phyloP scores from a whole-genome alignment of 1,140 invertebrate genomes.

The Camponotus vicinus region DNA sequence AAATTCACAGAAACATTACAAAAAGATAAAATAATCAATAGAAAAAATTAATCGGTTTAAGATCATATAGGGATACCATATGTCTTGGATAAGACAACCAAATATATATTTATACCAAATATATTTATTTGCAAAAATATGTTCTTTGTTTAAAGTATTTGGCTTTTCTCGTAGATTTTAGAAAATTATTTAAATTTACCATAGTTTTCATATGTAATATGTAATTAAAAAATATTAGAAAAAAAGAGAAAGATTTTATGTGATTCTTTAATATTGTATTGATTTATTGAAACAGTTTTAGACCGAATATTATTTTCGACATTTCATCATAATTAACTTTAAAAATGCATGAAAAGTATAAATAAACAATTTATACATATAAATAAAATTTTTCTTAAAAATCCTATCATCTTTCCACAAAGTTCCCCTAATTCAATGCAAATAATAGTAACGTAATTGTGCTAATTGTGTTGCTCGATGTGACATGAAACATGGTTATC shows the following conservation, averaged over 20 bases:
- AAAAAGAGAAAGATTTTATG: background rate
- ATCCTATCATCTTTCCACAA: background rate
- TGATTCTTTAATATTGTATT: background rate
- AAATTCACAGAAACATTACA: background rate
- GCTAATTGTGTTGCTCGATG: background rate
- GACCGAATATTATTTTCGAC: background rate
- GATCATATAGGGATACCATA: background rate
- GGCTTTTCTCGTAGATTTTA: background rate
- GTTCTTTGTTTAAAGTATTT: background rate
- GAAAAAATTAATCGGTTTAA: background rate
- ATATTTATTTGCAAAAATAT: background rate
- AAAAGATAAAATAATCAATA: background rate
- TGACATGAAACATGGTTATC: background rate
- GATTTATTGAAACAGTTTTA: background rate
- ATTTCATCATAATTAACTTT: background rate
- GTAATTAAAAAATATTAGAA: background rate
- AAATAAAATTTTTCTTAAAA: background rate
- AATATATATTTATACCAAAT: background rate
- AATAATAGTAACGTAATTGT: background rate
- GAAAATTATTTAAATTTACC: background rate
- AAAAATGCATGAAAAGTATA: background rate
- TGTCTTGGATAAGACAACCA: background rate
- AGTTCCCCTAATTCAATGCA: background rate
- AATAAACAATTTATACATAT: background rate
- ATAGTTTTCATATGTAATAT: background rate